Conservation (phyloP, 1,140 invertebrate genomes). For the Drosophila orosa region DNA sequence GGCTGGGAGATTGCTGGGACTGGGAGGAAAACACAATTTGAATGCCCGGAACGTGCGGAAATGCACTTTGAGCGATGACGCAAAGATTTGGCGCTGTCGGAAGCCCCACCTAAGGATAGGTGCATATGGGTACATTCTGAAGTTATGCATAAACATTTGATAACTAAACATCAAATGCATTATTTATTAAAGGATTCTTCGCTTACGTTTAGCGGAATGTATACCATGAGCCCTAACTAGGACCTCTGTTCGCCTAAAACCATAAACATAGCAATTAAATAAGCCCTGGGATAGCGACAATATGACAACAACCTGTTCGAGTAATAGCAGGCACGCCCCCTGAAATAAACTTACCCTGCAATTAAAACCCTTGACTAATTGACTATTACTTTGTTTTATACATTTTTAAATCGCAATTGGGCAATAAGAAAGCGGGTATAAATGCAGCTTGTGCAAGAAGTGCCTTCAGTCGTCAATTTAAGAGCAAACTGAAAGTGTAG, state of each 20-base stretch:
- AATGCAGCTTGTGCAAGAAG: background rate
- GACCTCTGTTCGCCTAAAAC: background rate
- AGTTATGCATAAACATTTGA: background rate
- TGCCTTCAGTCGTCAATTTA: background rate
- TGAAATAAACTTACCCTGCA: background rate
- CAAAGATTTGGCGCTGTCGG: constrained; percentile 33
- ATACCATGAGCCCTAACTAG: background rate
- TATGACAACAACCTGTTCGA: constrained; percentile 1
- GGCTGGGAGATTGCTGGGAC: constrained; percentile 53
- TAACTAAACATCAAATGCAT: background rate
- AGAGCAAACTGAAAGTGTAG: background rate
- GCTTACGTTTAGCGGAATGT: background rate
- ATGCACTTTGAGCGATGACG: constrained; percentile 67
- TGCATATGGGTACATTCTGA: constrained; percentile 2
- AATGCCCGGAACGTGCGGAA: constrained; percentile 75
- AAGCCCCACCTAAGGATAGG: constrained; percentile 28
- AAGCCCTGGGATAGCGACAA: constrained; percentile 6
- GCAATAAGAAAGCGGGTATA: constrained; percentile 1
- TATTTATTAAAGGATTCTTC: background rate
- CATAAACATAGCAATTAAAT: constrained; percentile 1
- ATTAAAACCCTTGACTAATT: background rate
- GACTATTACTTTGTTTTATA: background rate
- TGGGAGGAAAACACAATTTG: constrained; percentile 55
- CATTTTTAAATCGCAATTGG: background rate
- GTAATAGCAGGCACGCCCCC: background rate